phyloP scores from a whole-genome alignment of 2,888 invertebrate genomes.

The Gortyna flavago region DNA sequence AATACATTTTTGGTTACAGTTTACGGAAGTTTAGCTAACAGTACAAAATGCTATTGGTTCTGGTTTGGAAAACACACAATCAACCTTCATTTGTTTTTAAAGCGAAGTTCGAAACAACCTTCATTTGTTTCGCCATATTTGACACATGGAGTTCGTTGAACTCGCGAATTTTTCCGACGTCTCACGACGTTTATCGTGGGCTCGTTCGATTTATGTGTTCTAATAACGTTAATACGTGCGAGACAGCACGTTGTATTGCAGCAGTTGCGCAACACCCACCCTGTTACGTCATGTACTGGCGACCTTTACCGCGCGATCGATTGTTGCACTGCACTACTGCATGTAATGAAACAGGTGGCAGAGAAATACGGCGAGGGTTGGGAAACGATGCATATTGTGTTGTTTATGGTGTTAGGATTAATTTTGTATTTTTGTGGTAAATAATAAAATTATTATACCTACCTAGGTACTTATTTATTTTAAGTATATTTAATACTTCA shows the following conservation, averaged over 20 bases:
- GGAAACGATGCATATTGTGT: conserved; percentile 8
- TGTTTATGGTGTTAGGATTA: conserved; percentile 1
- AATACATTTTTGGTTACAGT: conserved; percentile 32
- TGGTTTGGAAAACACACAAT: conserved; percentile 29
- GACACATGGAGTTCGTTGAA: conserved; percentile 52
- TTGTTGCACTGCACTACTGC: conserved; percentile 72
- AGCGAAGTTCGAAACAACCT: conserved; percentile 1
- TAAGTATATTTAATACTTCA: no score
- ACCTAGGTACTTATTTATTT: no score
- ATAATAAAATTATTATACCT: neutral
- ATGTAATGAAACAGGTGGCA: conserved; percentile 55
- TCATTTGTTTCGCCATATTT: conserved; percentile 30
- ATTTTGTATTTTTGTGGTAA: neutral
- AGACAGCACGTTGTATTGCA: conserved; percentile 72
- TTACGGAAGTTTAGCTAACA: conserved; percentile 61
- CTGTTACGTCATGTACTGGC: conserved; percentile 86
- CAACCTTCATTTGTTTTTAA: conserved; percentile 41
- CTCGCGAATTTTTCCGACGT: conserved; percentile 39
- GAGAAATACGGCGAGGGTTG: conserved; percentile 10
- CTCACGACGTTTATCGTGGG: conserved; percentile 34
- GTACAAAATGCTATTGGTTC: conserved; percentile 45
- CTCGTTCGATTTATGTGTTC: conserved; percentile 34
- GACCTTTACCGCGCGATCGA: conserved; percentile 87
- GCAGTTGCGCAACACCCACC: conserved; percentile 83
- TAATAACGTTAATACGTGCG: conserved; percentile 42